Percentiles rank a stretch among this genome's conserved stretches.
Evolutionary conservation across 2,888 invertebrate genomes (phyloP).

Genomic region (Ichneumoninae sp.): DNA sequence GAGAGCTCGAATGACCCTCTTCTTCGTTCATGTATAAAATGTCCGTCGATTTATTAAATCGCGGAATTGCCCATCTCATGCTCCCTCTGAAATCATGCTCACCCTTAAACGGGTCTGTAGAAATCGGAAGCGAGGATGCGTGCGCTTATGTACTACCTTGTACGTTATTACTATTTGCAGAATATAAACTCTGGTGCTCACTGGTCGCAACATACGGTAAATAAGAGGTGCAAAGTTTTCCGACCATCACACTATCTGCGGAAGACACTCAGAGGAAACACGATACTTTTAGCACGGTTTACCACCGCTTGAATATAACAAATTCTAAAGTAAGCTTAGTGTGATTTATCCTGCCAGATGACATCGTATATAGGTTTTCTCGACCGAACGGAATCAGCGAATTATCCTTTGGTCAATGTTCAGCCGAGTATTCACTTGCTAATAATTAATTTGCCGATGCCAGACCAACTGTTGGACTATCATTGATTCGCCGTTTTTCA

Average conservation of each 20-base stretch:
- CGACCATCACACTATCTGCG: slow-evolving; percentile 56
- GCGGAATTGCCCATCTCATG: slow-evolving; percentile 21
- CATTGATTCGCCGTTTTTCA: not conserved
- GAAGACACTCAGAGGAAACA: slow-evolving; percentile 50
- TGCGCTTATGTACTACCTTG: slow-evolving; percentile 41
- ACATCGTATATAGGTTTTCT: not conserved
- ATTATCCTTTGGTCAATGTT: not conserved
- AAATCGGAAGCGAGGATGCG: slow-evolving; percentile 50
- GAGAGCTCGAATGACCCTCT: slow-evolving; percentile 36
- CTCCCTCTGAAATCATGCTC: not conserved
- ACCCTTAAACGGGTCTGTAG: slow-evolving; percentile 19
- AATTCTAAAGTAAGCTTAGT: not conserved
- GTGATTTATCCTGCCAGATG: not conserved
- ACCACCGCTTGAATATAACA: slow-evolving; percentile 46
- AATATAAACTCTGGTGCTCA: slow-evolving; percentile 26
- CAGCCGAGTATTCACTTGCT: not conserved
- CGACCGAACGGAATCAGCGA: not conserved
- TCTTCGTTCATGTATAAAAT: slow-evolving; percentile 61
- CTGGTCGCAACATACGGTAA: slow-evolving; percentile 51
- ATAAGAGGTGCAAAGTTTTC: slow-evolving; percentile 65
- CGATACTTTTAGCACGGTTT: not conserved
- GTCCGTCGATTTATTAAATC: slow-evolving; percentile 62
- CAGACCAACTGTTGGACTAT: not conserved
- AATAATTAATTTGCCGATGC: not conserved
- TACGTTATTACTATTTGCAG: slow-evolving; percentile 26